Base-by-base conservation (phyloP, 2,113 vertebrate genomes). In the Albula goreensis region DNA sequence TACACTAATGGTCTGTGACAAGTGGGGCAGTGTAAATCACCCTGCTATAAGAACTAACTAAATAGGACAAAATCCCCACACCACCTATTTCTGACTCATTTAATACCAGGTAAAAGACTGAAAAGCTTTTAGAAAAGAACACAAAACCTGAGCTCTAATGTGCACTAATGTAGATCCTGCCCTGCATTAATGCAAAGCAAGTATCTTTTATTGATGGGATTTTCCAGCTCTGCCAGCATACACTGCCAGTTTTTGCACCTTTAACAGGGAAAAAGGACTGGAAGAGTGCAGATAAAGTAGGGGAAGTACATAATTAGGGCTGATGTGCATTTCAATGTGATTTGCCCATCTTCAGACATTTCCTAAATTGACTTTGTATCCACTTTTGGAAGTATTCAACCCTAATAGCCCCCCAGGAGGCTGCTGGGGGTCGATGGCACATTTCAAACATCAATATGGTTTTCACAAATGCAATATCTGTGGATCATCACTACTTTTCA, bases 301-400 rank as follows among this genome's bases (percentile, higher is more conserved):
- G 88, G 90, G 88, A 81, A 91, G 85, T 89, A 87, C 90, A 89
- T 89, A 88, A 89, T 91, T 87, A 90, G 53, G 66, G 84, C 83
- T 86, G 90, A 92, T 88, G 89, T 80, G 78, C 83, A 51, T 87
- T 84, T 60, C 22, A 48, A 88, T 83, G 86, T 70, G 78, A 87
- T 87, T 87, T 87, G 19, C 53, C 83, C 51, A 78, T 83, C 82
- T 87, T 80, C 78, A 80, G 82, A 52, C 82, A 87, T 56, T 87
- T 87, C 52, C 82, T 83, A 87, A 87, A 87, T 87, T 87, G 80
- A 87, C 86, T 87, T 87, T 83, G 50, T 74, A 87, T 87, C 74
- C 86, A 87, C 82, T 87, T 41, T 87, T 87, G 74, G 48, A 87
- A 87, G 82, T 80, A n/a, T 66, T 56, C n/a, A 51, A 22, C 82